Evolutionary conservation across 2,113 vertebrate genomes (phyloP), one percentile per base, ranked within the genome.

Genomic region (Alosa alosa): DNA sequence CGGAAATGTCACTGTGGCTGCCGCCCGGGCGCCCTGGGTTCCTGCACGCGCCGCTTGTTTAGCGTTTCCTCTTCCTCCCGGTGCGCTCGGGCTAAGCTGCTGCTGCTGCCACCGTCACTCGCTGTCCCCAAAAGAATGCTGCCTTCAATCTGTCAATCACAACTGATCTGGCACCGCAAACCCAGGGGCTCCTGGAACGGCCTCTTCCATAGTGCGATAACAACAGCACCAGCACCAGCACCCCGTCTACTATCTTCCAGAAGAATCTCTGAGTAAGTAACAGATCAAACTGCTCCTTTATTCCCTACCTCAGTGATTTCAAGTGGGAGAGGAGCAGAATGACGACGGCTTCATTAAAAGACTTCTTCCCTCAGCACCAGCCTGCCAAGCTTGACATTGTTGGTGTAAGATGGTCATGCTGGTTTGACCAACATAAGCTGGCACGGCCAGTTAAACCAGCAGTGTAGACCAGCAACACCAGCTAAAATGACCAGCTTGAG

Each of bases 1-100:
- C 88, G 91, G 91, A 95, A 95, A 96, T 93, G 93, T 94, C 93
- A 94, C 81, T 82, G 81, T 60, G 81, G 87, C 85, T 91, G 91
- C 84, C 85, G 90, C 83, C 3, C 60, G 45, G 88, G 57, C 72
- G 15, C 72, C 72, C 4, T 36, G 25, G 10, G 25, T 82, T 83
- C 81, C n/a, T 20, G 25, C 9, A 4, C 55, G 82, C 84, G 83
- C 82, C 84, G 68, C 6, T 46, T 81, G 83, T 87, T 86, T 84
- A 72, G 50, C 52, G 50, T 81, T 49, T 47, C 55, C 39, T 47
- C 64, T 41, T 78, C 72, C 72, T 82, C 86, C 68, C 25, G 3
- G 47, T 81, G 83, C 47, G 81, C 84, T 41, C 81, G 68, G 50
- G 75, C 31, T 86, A 88, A 82, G 82, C 47, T 81, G 81, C 50